phyloP scores from a whole-genome alignment of 2,888 invertebrate species.

The Brachyopa scutellaris region DNA sequence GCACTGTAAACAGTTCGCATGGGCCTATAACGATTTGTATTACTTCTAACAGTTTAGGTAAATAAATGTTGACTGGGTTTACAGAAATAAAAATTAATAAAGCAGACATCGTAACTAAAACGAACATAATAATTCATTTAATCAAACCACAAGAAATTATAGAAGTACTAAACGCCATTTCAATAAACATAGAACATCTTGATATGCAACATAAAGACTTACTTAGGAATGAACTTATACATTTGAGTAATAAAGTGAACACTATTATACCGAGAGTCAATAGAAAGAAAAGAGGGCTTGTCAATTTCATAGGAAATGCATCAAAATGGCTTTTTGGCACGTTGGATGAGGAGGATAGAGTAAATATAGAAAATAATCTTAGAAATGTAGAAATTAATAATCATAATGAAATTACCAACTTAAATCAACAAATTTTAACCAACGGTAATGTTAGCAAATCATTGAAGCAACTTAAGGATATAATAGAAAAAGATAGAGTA shows the following conservation, averaged over 20 bases:
- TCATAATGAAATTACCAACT: slow-evolving; percentile 1
- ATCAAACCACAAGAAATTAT: not conserved
- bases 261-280: not conserved
- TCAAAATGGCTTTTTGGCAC: slow-evolving; percentile 23
- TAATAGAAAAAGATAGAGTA: slow-evolving; percentile 7
- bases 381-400: slow-evolving; percentile 23
- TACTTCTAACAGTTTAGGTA: too few species aligned
- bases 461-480: not conserved
- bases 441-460: slow-evolving; percentile 10
- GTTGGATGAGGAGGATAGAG: slow-evolving; percentile 2
- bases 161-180: not conserved
- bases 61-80: too few species aligned
- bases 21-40: too few species aligned
- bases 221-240: not conserved
- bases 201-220: not conserved
- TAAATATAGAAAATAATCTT: slow-evolving; percentile 6
- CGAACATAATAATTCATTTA: not conserved
- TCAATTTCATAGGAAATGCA: slow-evolving; percentile 1
- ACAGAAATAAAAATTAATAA: too few species aligned
- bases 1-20: too few species aligned
- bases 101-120: too few species aligned
- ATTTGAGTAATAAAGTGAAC: not conserved
- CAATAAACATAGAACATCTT: not conserved
- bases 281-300: slow-evolving; percentile 6
- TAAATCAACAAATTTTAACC: slow-evolving; percentile 12